These are phyloP conservation scores for Embiotoca jacksoni DNA, from an alignment of 2,113 vertebrate species.

Conservation along the genomic window DNA sequence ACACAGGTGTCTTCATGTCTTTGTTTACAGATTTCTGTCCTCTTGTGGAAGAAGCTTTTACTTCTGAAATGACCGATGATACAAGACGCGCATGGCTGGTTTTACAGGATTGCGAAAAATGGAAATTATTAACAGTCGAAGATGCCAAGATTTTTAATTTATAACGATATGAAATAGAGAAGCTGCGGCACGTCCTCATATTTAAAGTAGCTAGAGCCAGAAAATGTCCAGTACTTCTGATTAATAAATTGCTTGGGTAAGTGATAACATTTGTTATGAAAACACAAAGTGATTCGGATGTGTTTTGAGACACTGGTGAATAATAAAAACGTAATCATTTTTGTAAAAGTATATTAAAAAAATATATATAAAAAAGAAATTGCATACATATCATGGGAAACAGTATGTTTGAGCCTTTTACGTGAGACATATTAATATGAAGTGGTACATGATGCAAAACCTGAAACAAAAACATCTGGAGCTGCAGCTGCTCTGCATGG, in stretches of 20 bases:
- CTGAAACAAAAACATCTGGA: constrained; percentile 67
- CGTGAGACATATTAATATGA: constrained; percentile 47
- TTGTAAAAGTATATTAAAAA: background rate
- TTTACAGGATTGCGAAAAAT: no score
- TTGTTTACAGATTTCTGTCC: no score
- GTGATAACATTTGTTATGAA: no score
- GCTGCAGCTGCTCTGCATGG: constrained; percentile 48
- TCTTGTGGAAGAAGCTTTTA: no score
- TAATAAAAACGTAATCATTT: background rate
- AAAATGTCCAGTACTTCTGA: background rate
- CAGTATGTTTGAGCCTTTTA: constrained; percentile 22
- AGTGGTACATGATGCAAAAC: constrained; percentile 57
- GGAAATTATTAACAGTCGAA: no score
- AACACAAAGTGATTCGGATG: background rate
- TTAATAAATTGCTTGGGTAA: background rate
- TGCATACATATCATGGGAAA: constrained; percentile 39
- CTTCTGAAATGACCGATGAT: no score
- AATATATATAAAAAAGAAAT: no score
- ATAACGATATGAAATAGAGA: background rate
- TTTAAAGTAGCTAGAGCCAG: background rate
- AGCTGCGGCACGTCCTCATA: background rate
- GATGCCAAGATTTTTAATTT: no score
- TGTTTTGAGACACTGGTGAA: background rate
- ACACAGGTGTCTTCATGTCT: background rate
- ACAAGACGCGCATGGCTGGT: no score